Conservation (phyloP, 2,888 invertebrate species). For the Leptothorax acervorum region DNA sequence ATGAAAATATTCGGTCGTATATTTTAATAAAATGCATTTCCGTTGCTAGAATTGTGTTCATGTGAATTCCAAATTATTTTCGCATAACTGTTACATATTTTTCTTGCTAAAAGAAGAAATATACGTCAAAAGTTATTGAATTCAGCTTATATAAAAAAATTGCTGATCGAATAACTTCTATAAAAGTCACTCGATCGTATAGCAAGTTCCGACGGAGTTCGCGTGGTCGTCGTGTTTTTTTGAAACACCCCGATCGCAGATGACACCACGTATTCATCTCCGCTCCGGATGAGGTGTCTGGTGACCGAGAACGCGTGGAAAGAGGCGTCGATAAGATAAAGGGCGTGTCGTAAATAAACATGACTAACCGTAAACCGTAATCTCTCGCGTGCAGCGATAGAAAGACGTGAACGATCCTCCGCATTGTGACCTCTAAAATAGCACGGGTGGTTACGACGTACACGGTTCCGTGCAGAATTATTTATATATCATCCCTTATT, state of each 20-base stretch:
- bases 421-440: constrained; percentile 53
- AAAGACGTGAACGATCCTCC: constrained; percentile 19
- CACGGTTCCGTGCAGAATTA: constrained; percentile 46
- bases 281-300: constrained; percentile 33
- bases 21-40: neutral
- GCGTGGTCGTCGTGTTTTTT: constrained; percentile 9
- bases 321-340: constrained; percentile 66
- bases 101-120: neutral
- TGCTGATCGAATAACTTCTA: neutral
- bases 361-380: constrained; percentile 47
- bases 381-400: constrained; percentile 9
- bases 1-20: neutral
- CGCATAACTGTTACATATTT: neutral
- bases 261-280: constrained; percentile 50
- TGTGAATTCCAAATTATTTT: neutral
- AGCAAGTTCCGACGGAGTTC: neutral
- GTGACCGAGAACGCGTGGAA: constrained; percentile 19
- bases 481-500: constrained; percentile 61
- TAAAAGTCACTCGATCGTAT: neutral
- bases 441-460: neutral
- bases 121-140: neutral
- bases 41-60: neutral
- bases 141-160: neutral
- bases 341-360: constrained; percentile 57
- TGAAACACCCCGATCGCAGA: neutral